Evolutionary conservation across 2,888 invertebrate genomes (phyloP), one percentile per base, ranked within the genome.

Genomic region (Agonopterix arenella): DNA sequence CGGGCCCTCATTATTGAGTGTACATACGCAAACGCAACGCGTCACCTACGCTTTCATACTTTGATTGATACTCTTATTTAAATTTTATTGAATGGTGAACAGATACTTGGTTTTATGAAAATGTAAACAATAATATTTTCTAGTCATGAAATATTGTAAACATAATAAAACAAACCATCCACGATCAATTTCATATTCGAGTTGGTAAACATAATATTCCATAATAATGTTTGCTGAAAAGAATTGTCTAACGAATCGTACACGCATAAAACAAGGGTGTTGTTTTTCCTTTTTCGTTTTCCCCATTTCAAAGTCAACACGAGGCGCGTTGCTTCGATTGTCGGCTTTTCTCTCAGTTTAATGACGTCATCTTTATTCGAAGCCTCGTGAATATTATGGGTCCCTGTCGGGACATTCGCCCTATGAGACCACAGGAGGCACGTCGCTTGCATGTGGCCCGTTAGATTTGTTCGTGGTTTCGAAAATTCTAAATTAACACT

Each of bases 281-380:
- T 49, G 62, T 62, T 69, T 71, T 67, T 62, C 61, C 54, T 55
- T 60, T 54, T 57, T 67, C 65, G 67, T 72, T 69, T 72, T 69
- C 68, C 68, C 66, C 64, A 60, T 68, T 73, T 70, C 68, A 65
- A 67, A 73, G 69, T 72, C 67, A 67, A 67, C 64, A 67, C 28
- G 28, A 56, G 52, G 59, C 57, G 57, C 63, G 59, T 60, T 59
- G 65, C 58, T 60, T 65, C 59, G 63, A 62, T 58, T 67, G 68
- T 69, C 66, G 59, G 64, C 67, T 62, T 65, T 63, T 56, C 59
- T 65, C 58, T 53, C 55, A 56, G 55, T 60, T 55, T 73, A 76
- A 74, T 71, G 64, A 62, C 66, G 62, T 66, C 67, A 72, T 73
- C 69, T 71, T 70, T 71, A 71, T 70, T 73, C 64, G 62, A 66